Percentiles rank a stretch among this genome's conserved stretches.
Evolutionary conservation across 2,797 vertebrate species (phyloP).

Genomic region (Sylvilagus floridanus): DNA sequence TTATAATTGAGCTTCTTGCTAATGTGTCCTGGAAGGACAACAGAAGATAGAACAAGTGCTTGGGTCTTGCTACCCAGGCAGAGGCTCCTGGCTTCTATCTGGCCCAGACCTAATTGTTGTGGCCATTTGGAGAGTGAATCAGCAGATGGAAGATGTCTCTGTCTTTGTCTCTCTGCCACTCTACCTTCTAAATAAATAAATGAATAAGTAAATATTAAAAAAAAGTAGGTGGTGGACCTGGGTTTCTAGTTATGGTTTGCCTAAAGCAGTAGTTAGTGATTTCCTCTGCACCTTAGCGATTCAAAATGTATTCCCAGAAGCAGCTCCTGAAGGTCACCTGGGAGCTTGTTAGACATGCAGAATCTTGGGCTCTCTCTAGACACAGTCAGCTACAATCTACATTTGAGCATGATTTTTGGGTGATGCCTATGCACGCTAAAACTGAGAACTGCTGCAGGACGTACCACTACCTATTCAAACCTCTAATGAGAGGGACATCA

Average conservation of each 20-base stretch:
- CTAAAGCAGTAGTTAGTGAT: not conserved
- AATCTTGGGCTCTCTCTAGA: not conserved
- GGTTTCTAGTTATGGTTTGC: not conserved
- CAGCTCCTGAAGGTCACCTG: not conserved
- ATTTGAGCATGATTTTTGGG: not conserved
- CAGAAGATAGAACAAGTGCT: too few relatives aligned
- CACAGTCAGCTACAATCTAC: not conserved
- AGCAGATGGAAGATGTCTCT: too few relatives aligned
- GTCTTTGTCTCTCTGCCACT: too few relatives aligned
- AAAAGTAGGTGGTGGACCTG: not conserved
- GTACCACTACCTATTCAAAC: not conserved
- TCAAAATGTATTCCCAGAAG: not conserved
- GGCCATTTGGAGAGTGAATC: too few relatives aligned
- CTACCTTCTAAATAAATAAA: too few relatives aligned
- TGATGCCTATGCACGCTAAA: not conserved
- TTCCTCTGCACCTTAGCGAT: not conserved
- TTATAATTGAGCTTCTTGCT: too few relatives aligned
- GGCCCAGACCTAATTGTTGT: too few relatives aligned
- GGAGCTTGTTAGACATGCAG: not conserved
- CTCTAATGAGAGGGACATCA: not conserved
- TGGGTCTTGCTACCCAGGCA: too few relatives aligned
- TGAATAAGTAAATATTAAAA: too few relatives aligned
- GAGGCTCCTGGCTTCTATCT: too few relatives aligned
- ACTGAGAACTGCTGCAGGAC: not conserved
- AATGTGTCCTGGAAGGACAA: too few relatives aligned